Conservation (phyloP, 1,140 invertebrate genomes). For the Panagrolaimus sp. region DNA sequence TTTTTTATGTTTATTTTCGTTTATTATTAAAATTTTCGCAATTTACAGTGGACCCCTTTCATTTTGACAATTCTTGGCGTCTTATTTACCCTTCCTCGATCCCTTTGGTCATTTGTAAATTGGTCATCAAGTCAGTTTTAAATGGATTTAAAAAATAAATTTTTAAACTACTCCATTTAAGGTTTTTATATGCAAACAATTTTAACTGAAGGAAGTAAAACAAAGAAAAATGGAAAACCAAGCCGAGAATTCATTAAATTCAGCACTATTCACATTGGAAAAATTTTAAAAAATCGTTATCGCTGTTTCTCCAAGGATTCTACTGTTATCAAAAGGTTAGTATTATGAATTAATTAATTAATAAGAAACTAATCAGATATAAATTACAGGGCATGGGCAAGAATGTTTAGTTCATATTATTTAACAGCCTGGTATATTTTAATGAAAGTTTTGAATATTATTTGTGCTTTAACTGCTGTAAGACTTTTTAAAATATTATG, state of each 20-base stretch:
- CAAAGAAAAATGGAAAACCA: slow-evolving; percentile 31
- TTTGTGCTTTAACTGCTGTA: background rate
- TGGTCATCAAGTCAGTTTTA: background rate
- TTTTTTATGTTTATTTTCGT: background rate
- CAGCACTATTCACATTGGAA: too few species aligned
- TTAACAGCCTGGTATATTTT: background rate
- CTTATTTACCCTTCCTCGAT: background rate
- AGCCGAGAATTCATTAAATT: background rate
- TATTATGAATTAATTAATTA: too few species aligned
- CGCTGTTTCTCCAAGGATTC: background rate
- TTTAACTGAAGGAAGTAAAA: slow-evolving; percentile 28
- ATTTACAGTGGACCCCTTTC: background rate
- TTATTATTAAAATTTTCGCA: background rate
- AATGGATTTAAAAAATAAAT: background rate
- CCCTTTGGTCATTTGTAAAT: background rate
- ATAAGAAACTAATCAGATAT: too few species aligned
- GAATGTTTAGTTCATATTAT: background rate
- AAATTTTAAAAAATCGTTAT: too few species aligned
- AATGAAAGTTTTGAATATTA: background rate
- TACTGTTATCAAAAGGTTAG: background rate
- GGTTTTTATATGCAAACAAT: slow-evolving; percentile 43
- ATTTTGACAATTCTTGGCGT: background rate
- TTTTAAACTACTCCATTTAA: slow-evolving; percentile 10
- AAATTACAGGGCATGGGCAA: background rate
- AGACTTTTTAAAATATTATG: background rate